These are phyloP conservation scores for Chymomyza costata DNA, from an alignment of 1,140 invertebrate genomes.

Conservation along the genomic window DNA sequence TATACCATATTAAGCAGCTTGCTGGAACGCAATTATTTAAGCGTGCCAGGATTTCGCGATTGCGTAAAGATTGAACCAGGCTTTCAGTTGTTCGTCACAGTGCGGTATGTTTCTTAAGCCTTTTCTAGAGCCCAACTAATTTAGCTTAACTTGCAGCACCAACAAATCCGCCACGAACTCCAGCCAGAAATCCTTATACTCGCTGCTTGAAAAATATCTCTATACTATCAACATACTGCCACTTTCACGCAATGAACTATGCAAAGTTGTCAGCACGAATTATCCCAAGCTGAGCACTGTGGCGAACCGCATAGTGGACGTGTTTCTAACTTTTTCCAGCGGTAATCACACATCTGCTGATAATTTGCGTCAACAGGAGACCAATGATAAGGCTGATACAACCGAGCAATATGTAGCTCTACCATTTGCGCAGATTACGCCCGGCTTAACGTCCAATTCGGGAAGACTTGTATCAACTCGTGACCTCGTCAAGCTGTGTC, in stretches of 20 bases:
- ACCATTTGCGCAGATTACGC: slow-evolving; percentile 52
- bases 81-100: slow-evolving; percentile 94
- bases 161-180: slow-evolving; percentile 74
- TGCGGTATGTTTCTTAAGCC: slow-evolving; percentile 78
- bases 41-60: slow-evolving; percentile 91
- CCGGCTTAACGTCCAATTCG: slow-evolving; percentile 47
- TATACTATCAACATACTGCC: slow-evolving; percentile 88
- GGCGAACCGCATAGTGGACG: slow-evolving; percentile 86
- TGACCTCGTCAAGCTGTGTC: slow-evolving; percentile 96
- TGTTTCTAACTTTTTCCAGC: slow-evolving; percentile 88
- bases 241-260: slow-evolving; percentile 84
- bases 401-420: slow-evolving; percentile 56
- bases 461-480: slow-evolving; percentile 85
- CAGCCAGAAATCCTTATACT: slow-evolving; percentile 80
- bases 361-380: slow-evolving; percentile 74
- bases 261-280: slow-evolving; percentile 80
- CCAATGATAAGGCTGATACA: slow-evolving; percentile 54
- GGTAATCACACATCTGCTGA: slow-evolving; percentile 78
- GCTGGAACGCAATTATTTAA: slow-evolving; percentile 88
- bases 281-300: slow-evolving; percentile 87
- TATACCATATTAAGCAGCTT: slow-evolving; percentile 90
- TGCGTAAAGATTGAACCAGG: slow-evolving; percentile 85
- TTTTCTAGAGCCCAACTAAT: slow-evolving; percentile 1
- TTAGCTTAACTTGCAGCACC: slow-evolving; percentile 77
- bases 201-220: slow-evolving; percentile 88